Base-by-base conservation (phyloP, 2,797 vertebrate species). In the Takifugu rubripes region DNA sequence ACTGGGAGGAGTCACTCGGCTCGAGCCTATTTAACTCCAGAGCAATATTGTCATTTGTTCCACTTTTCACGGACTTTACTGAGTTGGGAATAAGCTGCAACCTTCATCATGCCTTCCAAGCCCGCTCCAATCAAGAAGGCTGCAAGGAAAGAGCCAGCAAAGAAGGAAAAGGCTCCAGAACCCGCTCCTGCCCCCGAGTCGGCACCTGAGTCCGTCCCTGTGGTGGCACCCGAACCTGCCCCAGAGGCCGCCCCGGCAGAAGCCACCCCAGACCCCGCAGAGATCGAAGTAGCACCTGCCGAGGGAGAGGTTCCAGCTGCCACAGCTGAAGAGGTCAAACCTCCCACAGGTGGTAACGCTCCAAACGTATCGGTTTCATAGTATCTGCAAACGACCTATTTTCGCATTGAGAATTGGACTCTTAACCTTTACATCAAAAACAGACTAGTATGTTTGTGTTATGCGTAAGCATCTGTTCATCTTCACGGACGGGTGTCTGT, bases 61-160 rank as follows among this genome's bases (percentile, higher is more conserved):
- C 59, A 83, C 59, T 79, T 77, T 53, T 71, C 16, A 66, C 75
- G 89, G 87, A 86, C 72, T 83, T 86, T 15, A 71, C 58, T 56
- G 51, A 73, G 60, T 75, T 87, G 84, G 90, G 87, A 86, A 86
- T 81, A 85, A 86, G 62, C 87, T 82, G 84, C 76, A 68, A 72
- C 66, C 67, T 71, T 59, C 78, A 83, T 46, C 9, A 96, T 96
- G 94, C 93, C 93, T 0, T 78, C 91, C 56, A 95, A 95, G 87
- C 86, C 90, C 81, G 87, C 91, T 70, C 87, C 92, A 0, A 91
- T 93, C 75, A 93, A 93, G 87, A 93, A 91, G 80, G 88, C 89
- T 66, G 75, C 85, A 4, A 84, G 87, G 52, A 83, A 90, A 8
- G 86, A 89, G 62, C 84, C 79, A 3, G 77, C 74, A 3, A 84